Base-by-base conservation (phyloP, 2,888 invertebrate species). In the Chalcosyrphus nemorum region DNA sequence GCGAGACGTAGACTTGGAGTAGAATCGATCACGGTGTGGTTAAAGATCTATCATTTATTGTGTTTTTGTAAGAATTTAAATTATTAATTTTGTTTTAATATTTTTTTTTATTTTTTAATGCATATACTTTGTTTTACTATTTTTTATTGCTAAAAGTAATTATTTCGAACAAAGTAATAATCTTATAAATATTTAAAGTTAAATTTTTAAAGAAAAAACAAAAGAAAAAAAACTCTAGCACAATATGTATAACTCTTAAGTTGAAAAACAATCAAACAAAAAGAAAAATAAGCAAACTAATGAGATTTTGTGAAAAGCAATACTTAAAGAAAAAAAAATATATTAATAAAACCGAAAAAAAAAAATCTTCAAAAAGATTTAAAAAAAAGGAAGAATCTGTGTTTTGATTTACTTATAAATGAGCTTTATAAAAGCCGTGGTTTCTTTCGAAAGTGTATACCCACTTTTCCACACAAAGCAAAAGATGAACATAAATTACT, bases 241-340 rank as follows among this genome's bases (percentile, higher is more conserved):
- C 88, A 88, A 89, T 89, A 89, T 88, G 89, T 89, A 88, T 89
- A 89, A 89, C 88, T 87, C 87, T 88, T 88, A 88, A 87, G 86
- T 86, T 87, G 61, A 87, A 89, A 88, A 89, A 88, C 88, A 89
- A 89, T 88, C 89, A 87, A 87, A 89, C 86, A 63, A 41, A 77
- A 50, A 87, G 88, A 32, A 87, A 89, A 87, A 87, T 65, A 88
- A 88, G 87, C 75, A 86, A 88, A 78, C 86, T 74, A 80, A 80
- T 84, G 80, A 84, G 84, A 80, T 84, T 81, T 84, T 84, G 80
- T 84, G 80, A 75, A 61, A 82, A 84, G 82, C 78, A 84, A 84
- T 84, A 84, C 78, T 78, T 84, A 87, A 78, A 76, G 24, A 52
- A 59, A 66, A 65, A 61, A 66, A n/a, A n/a, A n/a, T n/a, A 66